Evolutionary conservation across 2,797 vertebrate genomes (phyloP).

Genomic region (Hippocampus kuda): DNA sequence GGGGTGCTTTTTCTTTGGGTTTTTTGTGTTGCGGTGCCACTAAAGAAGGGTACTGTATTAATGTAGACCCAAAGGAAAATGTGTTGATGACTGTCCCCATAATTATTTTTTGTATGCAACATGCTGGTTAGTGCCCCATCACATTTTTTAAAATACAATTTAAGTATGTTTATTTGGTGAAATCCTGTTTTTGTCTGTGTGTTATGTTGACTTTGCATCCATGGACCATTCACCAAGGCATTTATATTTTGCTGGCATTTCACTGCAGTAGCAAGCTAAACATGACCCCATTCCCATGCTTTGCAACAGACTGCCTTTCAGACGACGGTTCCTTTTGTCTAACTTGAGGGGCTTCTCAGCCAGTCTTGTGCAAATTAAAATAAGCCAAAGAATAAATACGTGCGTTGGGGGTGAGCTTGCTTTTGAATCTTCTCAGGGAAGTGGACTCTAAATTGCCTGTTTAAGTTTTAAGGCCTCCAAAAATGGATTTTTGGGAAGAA

Average conservation of each 20-base stretch:
- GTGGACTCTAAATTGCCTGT: slow-evolving; percentile 10
- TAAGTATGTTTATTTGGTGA: not conserved
- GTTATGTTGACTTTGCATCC: not conserved
- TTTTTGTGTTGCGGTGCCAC: no score
- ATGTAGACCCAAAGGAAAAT: no score
- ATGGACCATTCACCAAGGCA: not conserved
- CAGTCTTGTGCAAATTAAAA: slow-evolving; percentile 24
- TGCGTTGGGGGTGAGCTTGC: slow-evolving; percentile 21
- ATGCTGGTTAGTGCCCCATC: no score
- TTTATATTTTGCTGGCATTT: slow-evolving; percentile 17
- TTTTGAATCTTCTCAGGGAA: slow-evolving; percentile 24
- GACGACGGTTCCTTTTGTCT: slow-evolving; percentile 36
- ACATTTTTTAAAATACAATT: no score
- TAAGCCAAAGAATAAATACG: slow-evolving; percentile 37
- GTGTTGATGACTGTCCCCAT: no score
- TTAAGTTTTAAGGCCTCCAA: slow-evolving; percentile 11
- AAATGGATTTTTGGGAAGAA: not conserved
- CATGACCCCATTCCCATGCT: slow-evolving; percentile 48
- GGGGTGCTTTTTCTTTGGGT: no score
- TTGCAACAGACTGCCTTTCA: slow-evolving; percentile 27
- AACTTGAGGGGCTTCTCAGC: slow-evolving; percentile 19
- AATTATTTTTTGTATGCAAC: no score
- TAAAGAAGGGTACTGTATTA: no score
- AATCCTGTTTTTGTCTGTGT: not conserved
- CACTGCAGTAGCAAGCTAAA: slow-evolving; percentile 25